A percentile compares a stretch with the other conserved stretches of the same genome.
Conservation (phyloP, 2,113 vertebrate genomes). For the Naja naja region DNA sequence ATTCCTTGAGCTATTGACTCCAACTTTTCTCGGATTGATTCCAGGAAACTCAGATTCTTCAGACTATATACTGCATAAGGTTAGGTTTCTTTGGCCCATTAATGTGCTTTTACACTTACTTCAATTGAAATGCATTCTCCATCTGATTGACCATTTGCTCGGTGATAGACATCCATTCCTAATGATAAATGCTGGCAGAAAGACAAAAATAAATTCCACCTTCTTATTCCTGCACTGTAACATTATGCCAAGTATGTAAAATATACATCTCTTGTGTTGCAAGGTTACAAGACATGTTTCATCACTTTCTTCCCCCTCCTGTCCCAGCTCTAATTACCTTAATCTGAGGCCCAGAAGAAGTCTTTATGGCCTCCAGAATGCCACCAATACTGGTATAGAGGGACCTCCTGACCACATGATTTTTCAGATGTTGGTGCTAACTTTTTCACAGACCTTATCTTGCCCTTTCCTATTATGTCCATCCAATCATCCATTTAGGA, state of each 20-base stretch:
- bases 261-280: not conserved
- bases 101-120: not conserved
- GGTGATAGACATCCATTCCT: not conserved
- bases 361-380: not conserved
- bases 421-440: not conserved
- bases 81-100: not conserved
- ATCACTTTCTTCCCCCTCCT: not conserved
- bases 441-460: not conserved
- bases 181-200: not conserved
- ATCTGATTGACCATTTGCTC: not conserved
- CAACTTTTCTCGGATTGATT: not conserved
- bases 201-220: not conserved
- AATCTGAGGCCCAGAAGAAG: not conserved
- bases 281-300: not conserved
- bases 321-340: not conserved
- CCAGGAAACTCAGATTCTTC: not conserved
- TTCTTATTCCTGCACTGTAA: not conserved
- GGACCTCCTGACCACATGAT: not conserved
- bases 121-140: not conserved
- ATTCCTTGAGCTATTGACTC: not conserved
- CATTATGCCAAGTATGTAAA: not conserved
- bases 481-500: not conserved
- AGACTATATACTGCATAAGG: not conserved
- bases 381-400: not conserved
- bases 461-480: not conserved